phyloP scores from a whole-genome alignment of 2,113 vertebrate species.

The Rhinoderma darwinii region DNA sequence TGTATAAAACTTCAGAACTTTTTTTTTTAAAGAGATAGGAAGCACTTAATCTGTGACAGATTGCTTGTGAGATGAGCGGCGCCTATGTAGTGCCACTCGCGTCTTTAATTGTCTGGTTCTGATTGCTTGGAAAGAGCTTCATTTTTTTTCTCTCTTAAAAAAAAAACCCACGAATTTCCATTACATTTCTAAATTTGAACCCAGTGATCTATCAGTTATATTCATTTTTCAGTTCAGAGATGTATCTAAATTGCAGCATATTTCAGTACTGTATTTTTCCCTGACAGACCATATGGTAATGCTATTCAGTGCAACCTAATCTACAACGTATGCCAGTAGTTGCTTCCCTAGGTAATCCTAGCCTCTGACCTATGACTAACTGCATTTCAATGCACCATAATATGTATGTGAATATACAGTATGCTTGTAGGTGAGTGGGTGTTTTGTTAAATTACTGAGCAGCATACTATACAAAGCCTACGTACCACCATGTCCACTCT shows the following conservation, averaged over 20 bases:
- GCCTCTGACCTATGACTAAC: constrained; percentile 57
- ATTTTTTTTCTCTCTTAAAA: too few relatives aligned
- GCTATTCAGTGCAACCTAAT: constrained; percentile 53
- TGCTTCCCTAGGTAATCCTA: constrained; percentile 57
- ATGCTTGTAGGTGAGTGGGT: constrained; percentile 50
- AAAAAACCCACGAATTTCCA: background rate
- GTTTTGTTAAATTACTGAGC: constrained; percentile 36
- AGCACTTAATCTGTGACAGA: background rate
- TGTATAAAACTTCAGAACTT: background rate
- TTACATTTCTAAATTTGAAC: background rate
- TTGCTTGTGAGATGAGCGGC: background rate
- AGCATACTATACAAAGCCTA: background rate
- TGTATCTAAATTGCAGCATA: constrained; percentile 10
- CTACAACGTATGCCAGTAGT: constrained; percentile 58
- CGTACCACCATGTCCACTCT: background rate
- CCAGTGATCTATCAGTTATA: background rate
- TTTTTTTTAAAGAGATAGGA: background rate
- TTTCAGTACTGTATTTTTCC: constrained; percentile 33
- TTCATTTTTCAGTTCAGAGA: constrained; percentile 11
- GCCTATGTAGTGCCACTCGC: background rate
- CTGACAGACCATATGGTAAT: constrained; percentile 54
- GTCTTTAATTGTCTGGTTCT: background rate
- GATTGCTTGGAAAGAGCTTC: too few relatives aligned
- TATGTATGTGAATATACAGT: constrained; percentile 46
- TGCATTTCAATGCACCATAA: constrained; percentile 51